Percentiles rank a stretch among this genome's conserved stretches.
Evolutionary conservation across 2,888 invertebrate genomes (phyloP).

Genomic region (Cinara cedri): DNA sequence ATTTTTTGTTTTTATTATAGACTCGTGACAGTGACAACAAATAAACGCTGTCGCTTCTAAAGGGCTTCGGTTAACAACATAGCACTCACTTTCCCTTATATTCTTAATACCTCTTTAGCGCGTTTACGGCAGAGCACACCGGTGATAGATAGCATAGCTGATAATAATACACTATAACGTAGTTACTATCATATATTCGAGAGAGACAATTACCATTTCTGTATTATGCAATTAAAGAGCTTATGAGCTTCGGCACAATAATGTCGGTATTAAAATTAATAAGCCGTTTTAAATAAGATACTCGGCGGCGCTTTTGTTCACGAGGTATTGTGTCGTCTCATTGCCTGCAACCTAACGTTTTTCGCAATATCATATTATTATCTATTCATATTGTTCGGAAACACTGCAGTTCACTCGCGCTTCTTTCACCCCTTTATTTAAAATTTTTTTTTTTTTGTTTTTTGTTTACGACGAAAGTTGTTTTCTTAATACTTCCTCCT

Average conservation of each 20-base stretch:
- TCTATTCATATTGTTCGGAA: constrained; percentile 28
- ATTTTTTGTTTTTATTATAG: background rate
- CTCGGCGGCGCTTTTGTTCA: constrained; percentile 25
- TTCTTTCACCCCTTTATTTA: too few relatives aligned
- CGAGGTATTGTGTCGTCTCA: constrained; percentile 16
- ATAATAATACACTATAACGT: constrained; percentile 1
- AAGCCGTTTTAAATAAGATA: constrained; percentile 52
- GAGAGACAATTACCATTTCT: constrained; percentile 31
- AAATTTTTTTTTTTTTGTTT: too few relatives aligned
- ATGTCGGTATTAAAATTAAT: constrained; percentile 49
- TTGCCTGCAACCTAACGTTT: background rate
- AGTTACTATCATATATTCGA: constrained; percentile 25
- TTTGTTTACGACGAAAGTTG: too few relatives aligned
- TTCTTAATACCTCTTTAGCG: background rate
- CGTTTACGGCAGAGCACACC: constrained; percentile 13
- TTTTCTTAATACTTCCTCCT: too few relatives aligned
- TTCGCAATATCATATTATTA: constrained; percentile 40
- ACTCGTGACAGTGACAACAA: background rate
- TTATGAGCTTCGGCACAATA: constrained; percentile 24
- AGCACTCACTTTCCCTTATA: background rate
- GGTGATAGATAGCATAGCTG: constrained; percentile 36
- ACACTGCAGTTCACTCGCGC: too few relatives aligned
- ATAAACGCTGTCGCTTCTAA: background rate
- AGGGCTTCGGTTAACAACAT: background rate
- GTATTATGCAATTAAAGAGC: constrained; percentile 50